Evolutionary conservation across 2,888 invertebrate species (phyloP).

Genomic region (Nymphalis urticae): DNA sequence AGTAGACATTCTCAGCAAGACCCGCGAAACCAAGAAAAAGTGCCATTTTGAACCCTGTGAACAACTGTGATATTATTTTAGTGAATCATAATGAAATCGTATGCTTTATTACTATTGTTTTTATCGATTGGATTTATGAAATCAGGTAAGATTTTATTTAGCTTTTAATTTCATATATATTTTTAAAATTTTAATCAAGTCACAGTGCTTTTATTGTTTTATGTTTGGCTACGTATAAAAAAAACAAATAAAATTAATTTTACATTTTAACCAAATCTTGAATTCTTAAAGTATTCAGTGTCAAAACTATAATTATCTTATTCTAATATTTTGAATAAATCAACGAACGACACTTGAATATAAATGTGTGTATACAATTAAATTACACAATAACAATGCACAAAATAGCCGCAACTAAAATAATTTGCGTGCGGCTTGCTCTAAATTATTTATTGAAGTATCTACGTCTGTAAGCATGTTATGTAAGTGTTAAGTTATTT

Average conservation of each 20-base stretch:
- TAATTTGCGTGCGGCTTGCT: background rate
- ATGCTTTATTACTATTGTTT: conserved; percentile 40
- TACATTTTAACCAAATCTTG: too few relatives aligned
- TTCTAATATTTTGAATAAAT: too few relatives aligned
- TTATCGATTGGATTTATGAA: conserved; percentile 51
- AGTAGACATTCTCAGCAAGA: conserved; percentile 33
- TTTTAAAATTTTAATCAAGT: background rate
- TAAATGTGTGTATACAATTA: too few relatives aligned
- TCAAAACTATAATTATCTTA: too few relatives aligned
- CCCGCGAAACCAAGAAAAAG: conserved; percentile 33
- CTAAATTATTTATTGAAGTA: background rate
- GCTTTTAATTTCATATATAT: background rate
- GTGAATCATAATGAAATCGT: conserved; percentile 36
- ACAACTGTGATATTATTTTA: conserved; percentile 34
- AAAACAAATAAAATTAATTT: background rate
- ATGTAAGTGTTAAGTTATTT: background rate
- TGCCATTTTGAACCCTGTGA: conserved; percentile 43
- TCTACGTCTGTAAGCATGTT: background rate
- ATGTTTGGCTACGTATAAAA: background rate
- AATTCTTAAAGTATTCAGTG: too few relatives aligned
- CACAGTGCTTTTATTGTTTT: too few relatives aligned
- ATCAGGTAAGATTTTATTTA: conserved; percentile 46
- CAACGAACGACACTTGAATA: too few relatives aligned
- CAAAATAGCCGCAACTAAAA: background rate
- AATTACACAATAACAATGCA: too few relatives aligned